Evolutionary conservation across 1,140 invertebrate species (phyloP).

Genomic region (Apis cerana): DNA sequence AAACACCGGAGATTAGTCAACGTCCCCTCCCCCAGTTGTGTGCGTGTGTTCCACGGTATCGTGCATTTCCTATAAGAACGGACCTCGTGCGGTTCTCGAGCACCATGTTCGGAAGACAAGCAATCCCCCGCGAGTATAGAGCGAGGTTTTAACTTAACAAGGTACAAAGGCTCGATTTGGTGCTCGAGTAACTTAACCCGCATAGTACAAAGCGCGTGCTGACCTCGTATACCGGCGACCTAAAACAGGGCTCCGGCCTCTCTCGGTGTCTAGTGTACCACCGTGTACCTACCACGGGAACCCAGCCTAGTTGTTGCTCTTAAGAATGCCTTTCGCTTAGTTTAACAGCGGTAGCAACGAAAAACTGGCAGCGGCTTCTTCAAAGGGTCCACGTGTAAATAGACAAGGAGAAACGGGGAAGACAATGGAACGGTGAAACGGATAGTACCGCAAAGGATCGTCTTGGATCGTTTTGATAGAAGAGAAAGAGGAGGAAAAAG

Average conservation of each 20-base stretch:
- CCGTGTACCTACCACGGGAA: constrained; percentile 63
- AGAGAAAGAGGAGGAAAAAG: constrained; percentile 39
- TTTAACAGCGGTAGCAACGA: constrained; percentile 74
- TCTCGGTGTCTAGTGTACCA: constrained; percentile 55
- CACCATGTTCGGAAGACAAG: constrained; percentile 53
- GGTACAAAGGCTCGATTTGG: constrained; percentile 65
- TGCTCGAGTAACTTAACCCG: constrained; percentile 70
- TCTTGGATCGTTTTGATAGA: constrained; percentile 63
- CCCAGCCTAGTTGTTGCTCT: constrained; percentile 53
- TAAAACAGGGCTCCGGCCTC: constrained; percentile 59
- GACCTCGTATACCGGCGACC: constrained; percentile 65
- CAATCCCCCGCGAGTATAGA: constrained; percentile 34
- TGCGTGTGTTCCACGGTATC: constrained; percentile 25
- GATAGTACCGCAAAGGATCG: constrained; percentile 68
- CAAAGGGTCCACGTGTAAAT: constrained; percentile 71
- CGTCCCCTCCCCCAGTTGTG: not conserved
- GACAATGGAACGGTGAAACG: constrained; percentile 74
- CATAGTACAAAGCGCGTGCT: constrained; percentile 65
- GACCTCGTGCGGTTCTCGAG: not conserved
- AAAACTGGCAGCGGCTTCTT: constrained; percentile 69
- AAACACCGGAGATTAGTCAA: constrained; percentile 43
- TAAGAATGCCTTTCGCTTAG: constrained; percentile 75
- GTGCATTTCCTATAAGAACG: constrained; percentile 44
- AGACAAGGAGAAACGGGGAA: constrained; percentile 65
- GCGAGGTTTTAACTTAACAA: constrained; percentile 61